Evolutionary conservation across 2,797 vertebrate genomes (phyloP), one percentile per base, ranked within the genome.

Genomic region (Anabas testudineus): DNA sequence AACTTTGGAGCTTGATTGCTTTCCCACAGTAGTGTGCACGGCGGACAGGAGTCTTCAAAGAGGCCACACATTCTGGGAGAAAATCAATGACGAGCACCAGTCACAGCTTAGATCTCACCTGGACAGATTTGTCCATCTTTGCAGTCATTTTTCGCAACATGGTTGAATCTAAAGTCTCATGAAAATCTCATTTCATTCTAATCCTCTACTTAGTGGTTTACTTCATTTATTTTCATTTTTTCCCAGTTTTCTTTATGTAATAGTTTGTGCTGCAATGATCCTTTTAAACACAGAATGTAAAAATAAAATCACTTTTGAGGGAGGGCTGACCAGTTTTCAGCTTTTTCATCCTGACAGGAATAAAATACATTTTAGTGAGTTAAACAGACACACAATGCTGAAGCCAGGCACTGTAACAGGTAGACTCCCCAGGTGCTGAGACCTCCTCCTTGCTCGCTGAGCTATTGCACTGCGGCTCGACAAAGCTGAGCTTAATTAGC

Each of bases 401-500:
- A n/a, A 86, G 81, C 90, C 74, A 52, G 71, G 49, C 67, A 30
- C 89, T 90, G 93, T 93, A 97, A 96, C 95, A 97, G 95, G 96
- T 95, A 92, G 95, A 78, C 95, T 91, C 90, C 91, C 96, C 97
- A 98, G 97, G 96, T 98, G 97, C 92, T 91, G 84, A 78, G 90
- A 82, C 76, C 89, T 86, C 92, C 92, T 92, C 86, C 89, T 90
- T 88, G 93, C 91, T 91, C 71, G 34, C 91, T 88, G 85, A 95
- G 93, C 96, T 95, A 97, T 96, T 92, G 94, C 92, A 85, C 93
- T 92, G 85, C 79, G 82, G 85, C 91, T 87, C 86, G 88, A 94
- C 94, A 97, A 97, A 98, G 96, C 96, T 96, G 96, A 91, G 95
- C 95, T 95, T 99, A 96, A 98, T 99, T 96, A 96, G 95, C 93